phyloP scores from a whole-genome alignment of 92 coral and sea anemone genomes.

The Porites cylindrica region DNA sequence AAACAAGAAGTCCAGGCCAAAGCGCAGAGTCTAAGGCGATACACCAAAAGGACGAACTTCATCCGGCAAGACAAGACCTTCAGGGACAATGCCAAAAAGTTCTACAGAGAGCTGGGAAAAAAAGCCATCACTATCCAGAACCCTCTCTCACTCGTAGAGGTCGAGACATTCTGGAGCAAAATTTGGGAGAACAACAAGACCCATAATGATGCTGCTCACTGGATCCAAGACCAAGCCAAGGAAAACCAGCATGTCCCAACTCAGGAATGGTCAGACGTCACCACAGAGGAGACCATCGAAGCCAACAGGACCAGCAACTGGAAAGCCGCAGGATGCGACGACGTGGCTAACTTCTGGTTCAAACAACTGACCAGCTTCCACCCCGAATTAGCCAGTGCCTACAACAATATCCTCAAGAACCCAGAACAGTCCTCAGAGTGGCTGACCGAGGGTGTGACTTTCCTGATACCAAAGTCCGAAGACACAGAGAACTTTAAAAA shows the following conservation, averaged over 20 bases:
- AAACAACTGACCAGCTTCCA: neutral
- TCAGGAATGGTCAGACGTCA: constrained; percentile 25
- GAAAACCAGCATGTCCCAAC: constrained; percentile 6
- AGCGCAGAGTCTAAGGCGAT: constrained; percentile 13
- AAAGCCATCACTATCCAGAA: constrained; percentile 3
- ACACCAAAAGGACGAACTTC: too few species aligned
- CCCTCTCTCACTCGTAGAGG: neutral
- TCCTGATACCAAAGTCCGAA: constrained; percentile 1
- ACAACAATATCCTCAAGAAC: neutral
- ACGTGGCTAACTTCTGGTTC: neutral
- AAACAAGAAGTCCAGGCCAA: constrained; percentile 7
- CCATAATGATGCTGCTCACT: constrained; percentile 16
- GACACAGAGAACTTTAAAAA: neutral
- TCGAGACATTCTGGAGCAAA: constrained; percentile 21
- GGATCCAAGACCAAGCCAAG: constrained; percentile 12
- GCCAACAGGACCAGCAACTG: constrained; percentile 35
- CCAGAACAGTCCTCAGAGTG: neutral
- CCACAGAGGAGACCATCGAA: constrained; percentile 16
- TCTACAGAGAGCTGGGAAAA: too few species aligned
- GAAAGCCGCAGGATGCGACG: constrained; percentile 41
- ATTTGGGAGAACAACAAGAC: constrained; percentile 19
- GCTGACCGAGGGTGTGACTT: neutral
- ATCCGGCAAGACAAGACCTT: too few species aligned
- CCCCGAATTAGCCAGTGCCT: neutral
- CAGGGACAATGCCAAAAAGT: too few species aligned